phyloP scores from a whole-genome alignment of 2,888 invertebrate genomes.

The Cataglyphis albicans region DNA sequence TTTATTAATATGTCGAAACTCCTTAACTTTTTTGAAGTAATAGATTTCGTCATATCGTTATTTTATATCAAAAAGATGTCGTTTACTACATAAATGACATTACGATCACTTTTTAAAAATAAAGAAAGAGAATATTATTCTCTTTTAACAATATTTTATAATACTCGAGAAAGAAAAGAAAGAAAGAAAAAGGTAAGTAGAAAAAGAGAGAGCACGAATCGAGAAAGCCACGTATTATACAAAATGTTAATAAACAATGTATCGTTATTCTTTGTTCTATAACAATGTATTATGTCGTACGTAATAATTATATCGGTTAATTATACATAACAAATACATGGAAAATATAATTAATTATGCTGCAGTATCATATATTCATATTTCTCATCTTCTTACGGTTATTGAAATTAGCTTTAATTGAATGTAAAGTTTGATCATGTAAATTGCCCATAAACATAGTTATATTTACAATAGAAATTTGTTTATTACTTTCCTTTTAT shows the following conservation, averaged over 20 bases:
- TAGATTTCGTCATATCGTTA: constrained; percentile 27
- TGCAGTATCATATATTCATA: neutral
- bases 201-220: neutral
- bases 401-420: neutral
- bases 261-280: neutral
- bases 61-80: constrained; percentile 24
- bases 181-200: neutral
- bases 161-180: neutral
- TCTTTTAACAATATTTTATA: neutral
- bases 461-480: neutral
- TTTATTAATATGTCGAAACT: constrained; percentile 40
- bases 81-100: constrained; percentile 6
- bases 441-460: neutral
- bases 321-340: constrained; percentile 21
- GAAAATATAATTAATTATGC: neutral
- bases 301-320: constrained; percentile 17
- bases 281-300: neutral
- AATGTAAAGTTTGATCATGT: neutral
- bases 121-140: neutral
- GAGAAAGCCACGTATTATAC: neutral
- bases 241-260: constrained; percentile 6
- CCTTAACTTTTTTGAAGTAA: constrained; percentile 38
- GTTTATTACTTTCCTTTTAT: neutral
- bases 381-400: neutral
- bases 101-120: constrained; percentile 7